Percentiles rank a stretch among this genome's conserved stretches.
Conservation (phyloP, 2,888 invertebrate species). For the Sesamia inferens region DNA sequence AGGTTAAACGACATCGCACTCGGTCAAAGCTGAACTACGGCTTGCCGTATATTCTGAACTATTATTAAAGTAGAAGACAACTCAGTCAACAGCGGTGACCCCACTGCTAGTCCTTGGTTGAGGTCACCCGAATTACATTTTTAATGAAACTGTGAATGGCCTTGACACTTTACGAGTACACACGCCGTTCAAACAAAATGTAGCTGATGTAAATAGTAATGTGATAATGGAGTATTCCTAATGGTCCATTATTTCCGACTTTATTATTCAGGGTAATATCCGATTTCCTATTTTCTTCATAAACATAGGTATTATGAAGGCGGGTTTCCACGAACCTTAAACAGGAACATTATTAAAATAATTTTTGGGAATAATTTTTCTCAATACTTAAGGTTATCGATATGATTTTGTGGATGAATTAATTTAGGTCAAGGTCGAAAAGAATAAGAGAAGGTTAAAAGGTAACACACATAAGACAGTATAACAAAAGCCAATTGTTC, state of each 20-base stretch:
- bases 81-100: conserved; percentile 35
- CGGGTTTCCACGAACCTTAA: not conserved
- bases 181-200: conserved; percentile 10
- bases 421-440: not conserved
- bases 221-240: conserved; percentile 25
- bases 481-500: conserved; percentile 25
- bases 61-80: conserved; percentile 23
- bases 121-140: conserved; percentile 39
- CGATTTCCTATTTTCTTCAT: not conserved
- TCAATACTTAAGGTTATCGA: not conserved
- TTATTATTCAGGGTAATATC: conserved; percentile 20
- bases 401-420: not conserved
- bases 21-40: conserved; percentile 32
- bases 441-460: conserved; percentile 13
- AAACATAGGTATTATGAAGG: conserved; percentile 6
- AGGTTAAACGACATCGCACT: conserved; percentile 25
- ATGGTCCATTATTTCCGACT: conserved; percentile 19
- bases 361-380: conserved; percentile 7
- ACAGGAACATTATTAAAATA: not conserved
- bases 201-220: conserved; percentile 31
- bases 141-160: conserved; percentile 44
- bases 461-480: conserved; percentile 8
- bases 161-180: conserved; percentile 34
- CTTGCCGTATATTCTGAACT: conserved; percentile 20
- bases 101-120: conserved; percentile 29